Conservation (phyloP, 2,113 vertebrate species). For the Plectropomus leopardus region DNA sequence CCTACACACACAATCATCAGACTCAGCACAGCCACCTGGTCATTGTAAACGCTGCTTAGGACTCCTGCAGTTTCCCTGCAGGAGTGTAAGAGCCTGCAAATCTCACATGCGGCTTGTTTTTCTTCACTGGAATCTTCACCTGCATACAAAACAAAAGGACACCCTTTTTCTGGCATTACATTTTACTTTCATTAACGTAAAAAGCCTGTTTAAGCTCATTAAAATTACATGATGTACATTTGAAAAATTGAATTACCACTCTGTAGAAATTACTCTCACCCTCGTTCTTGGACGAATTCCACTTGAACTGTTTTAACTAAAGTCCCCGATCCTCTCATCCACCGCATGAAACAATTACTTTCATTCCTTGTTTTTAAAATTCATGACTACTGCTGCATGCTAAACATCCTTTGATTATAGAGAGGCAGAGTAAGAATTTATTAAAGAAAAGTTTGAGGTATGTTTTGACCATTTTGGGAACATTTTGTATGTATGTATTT, state of each 20-base stretch:
- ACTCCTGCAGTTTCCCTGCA: not conserved
- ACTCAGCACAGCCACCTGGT: not conserved
- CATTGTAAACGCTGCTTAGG: not conserved
- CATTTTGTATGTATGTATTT: not conserved
- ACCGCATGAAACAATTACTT: not conserved
- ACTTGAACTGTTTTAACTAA: not conserved
- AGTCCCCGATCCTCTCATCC: not conserved
- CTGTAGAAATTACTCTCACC: not conserved
- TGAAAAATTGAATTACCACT: not conserved
- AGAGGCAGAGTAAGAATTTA: not conserved
- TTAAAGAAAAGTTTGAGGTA: not conserved
- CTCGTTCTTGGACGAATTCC: not conserved
- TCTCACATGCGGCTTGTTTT: not conserved
- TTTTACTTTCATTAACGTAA: not conserved
- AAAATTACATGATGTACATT: not conserved
- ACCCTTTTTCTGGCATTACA: not conserved
- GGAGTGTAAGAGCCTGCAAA: not conserved
- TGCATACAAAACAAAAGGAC: not conserved
- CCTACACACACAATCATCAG: not conserved
- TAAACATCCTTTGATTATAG: not conserved
- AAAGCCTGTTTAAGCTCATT: not conserved
- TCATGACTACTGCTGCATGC: not conserved
- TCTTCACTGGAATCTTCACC: not conserved
- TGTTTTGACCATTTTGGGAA: not conserved
- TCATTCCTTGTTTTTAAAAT: not conserved